Evolutionary conservation across 2,113 vertebrate genomes (phyloP).

Genomic region (Drymodes brunneopygia): DNA sequence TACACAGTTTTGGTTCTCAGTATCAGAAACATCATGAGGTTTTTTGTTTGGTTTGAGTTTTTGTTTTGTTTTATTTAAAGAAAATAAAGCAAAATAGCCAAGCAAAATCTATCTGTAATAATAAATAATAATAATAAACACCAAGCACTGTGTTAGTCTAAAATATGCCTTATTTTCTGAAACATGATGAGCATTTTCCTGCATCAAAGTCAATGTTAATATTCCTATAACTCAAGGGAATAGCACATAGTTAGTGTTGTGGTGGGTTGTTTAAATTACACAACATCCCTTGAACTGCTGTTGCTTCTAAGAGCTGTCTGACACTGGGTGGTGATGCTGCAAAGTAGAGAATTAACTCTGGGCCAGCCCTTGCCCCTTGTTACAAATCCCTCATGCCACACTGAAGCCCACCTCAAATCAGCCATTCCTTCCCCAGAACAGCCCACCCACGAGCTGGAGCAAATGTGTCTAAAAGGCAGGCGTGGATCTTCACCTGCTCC

Average conservation of each 20-base stretch:
- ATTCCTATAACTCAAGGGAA: background rate
- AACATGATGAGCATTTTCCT: background rate
- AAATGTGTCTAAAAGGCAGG: background rate
- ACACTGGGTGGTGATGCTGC: background rate
- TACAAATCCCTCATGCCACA: background rate
- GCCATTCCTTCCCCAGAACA: background rate
- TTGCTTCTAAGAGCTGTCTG: background rate
- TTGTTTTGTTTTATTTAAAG: background rate
- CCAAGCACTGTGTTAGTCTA: background rate
- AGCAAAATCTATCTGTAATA: background rate
- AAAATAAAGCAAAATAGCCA: background rate
- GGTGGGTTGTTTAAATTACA: background rate
- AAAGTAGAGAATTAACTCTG: background rate
- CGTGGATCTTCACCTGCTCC: fast-evolving
- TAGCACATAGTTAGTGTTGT: background rate
- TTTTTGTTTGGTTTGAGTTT: background rate
- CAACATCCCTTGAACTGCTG: background rate
- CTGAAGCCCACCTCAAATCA: background rate
- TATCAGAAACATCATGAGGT: background rate
- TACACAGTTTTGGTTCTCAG: background rate
- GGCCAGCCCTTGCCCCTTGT: background rate
- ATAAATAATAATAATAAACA: background rate
- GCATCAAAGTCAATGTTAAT: background rate
- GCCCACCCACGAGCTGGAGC: background rate
- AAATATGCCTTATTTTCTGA: background rate